Evolutionary conservation across 2,888 invertebrate genomes (phyloP).

Genomic region (Melipona bicolor): DNA sequence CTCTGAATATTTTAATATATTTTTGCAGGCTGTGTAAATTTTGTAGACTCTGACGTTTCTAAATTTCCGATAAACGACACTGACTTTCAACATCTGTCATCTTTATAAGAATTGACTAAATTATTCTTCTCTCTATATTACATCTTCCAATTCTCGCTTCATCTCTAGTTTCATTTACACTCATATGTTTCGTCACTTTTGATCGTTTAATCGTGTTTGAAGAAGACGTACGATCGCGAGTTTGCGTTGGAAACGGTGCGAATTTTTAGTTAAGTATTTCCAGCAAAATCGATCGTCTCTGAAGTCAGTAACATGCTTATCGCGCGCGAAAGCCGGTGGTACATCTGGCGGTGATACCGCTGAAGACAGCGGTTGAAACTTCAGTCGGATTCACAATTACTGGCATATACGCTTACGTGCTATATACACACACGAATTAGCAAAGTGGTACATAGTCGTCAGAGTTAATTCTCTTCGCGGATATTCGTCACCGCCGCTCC

Average conservation of each 20-base stretch:
- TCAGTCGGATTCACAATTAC: slow-evolving; percentile 33
- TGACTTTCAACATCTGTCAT: no score
- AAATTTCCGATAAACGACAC: no score
- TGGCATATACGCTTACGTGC: slow-evolving; percentile 3
- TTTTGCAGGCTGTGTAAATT: no score
- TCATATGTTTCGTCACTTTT: neutral
- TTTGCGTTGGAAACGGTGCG: neutral
- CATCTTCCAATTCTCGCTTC: no score
- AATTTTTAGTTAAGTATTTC: slow-evolving; percentile 1
- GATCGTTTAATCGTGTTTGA: neutral
- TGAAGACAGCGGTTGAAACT: slow-evolving; percentile 56
- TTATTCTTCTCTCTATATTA: no score
- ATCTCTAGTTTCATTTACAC: no score
- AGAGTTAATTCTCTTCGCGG: slow-evolving; percentile 1
- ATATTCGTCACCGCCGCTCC: neutral
- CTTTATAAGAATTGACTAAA: no score
- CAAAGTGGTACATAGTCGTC: neutral
- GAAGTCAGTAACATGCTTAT: slow-evolving; percentile 35
- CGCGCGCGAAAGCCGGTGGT: slow-evolving; percentile 4
- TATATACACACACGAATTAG: neutral
- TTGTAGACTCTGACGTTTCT: no score
- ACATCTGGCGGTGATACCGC: slow-evolving; percentile 60
- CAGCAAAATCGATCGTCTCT: slow-evolving; percentile 38
- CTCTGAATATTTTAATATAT: no score
- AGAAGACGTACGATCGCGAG: neutral